phyloP scores from a whole-genome alignment of 2,888 invertebrate species.

The Dasysyrphus tricinctus region DNA sequence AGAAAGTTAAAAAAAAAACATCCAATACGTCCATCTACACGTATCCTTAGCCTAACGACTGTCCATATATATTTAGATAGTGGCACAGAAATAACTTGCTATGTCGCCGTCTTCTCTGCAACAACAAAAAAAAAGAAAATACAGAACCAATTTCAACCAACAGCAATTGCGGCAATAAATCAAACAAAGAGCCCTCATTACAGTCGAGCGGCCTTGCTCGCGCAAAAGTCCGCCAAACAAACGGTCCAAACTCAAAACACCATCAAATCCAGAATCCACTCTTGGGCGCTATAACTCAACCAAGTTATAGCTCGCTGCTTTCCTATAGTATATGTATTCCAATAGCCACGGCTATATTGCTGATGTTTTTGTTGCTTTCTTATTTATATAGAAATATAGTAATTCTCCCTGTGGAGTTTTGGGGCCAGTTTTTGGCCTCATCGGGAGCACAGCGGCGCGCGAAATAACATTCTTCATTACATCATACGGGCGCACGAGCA shows the following conservation, averaged over 20 bases:
- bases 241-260: conserved; percentile 56
- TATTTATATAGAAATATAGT: neutral
- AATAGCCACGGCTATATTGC: neutral
- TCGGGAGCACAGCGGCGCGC: conserved; percentile 62
- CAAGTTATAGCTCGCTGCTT: conserved; percentile 10
- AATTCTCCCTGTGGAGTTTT: conserved; percentile 52
- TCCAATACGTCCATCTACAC: conserved; percentile 14
- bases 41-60: conserved; percentile 56
- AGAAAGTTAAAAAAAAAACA: conserved; percentile 3
- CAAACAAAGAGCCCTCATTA: conserved; percentile 75
- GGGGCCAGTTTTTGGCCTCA: conserved; percentile 48
- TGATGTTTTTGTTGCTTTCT: neutral
- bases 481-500: conserved; percentile 57
- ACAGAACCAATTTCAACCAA: conserved; percentile 73
- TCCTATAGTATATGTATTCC: neutral
- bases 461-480: conserved; percentile 69
- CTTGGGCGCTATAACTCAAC: conserved; percentile 62
- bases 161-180: conserved; percentile 73
- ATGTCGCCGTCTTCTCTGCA: conserved; percentile 35
- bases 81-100: conserved; percentile 57
- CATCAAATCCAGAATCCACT: conserved; percentile 46
- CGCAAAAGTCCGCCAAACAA: conserved; percentile 16
- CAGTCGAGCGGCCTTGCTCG: conserved; percentile 64
- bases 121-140: no score
- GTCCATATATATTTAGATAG: conserved; percentile 71